These are phyloP conservation scores for Microplitis demolitor DNA, from an alignment of 1,140 invertebrate species.

Conservation along the genomic window DNA sequence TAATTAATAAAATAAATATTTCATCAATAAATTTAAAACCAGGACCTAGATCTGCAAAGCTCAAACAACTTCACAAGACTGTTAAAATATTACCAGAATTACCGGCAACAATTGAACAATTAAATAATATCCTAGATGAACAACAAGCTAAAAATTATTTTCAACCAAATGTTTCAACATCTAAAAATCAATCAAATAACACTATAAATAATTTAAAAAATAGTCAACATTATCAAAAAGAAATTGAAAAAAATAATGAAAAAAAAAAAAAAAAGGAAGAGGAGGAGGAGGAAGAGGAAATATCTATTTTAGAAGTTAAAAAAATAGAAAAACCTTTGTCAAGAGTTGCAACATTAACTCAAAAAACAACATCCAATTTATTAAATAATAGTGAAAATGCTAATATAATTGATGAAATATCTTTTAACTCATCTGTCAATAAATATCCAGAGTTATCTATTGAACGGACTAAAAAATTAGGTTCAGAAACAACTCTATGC, in stretches of 20 bases:
- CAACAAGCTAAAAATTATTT: not conserved
- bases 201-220: not conserved
- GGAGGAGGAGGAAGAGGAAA: no score
- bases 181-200: not conserved
- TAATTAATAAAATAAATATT: not conserved
- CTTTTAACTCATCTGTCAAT: no score
- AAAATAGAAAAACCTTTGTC: no score
- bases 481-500: not conserved
- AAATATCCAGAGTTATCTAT: no score
- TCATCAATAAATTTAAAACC: constrained; percentile 36
- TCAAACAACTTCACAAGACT: constrained; percentile 35
- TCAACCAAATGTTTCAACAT: not conserved
- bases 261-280: no score
- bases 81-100: not conserved
- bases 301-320: no score
- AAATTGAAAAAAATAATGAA: no score
- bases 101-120: not conserved
- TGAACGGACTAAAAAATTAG: not conserved
- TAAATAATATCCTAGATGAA: not conserved
- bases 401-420: no score
- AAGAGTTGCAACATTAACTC: no score
- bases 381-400: no score
- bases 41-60: constrained; percentile 50
- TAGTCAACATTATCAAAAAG: no score
- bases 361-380: no score